Percentiles rank a stretch among this genome's conserved stretches.
Evolutionary conservation across 2,797 vertebrate species (phyloP).

Genomic region (Cossypha dichroa): DNA sequence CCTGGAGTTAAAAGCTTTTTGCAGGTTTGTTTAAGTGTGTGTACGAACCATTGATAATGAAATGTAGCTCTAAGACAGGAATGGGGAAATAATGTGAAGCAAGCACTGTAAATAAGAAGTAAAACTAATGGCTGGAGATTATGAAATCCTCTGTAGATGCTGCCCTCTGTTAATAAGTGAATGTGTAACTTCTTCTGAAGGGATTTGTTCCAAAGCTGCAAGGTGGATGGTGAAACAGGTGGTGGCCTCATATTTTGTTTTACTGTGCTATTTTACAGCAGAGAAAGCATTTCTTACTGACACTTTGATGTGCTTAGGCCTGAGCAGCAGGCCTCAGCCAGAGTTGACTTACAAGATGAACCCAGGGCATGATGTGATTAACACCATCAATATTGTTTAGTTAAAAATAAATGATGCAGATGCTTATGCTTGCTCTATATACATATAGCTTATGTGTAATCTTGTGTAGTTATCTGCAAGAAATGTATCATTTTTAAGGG

Average conservation of each 20-base stretch:
- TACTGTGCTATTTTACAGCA: not conserved
- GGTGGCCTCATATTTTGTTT: not conserved
- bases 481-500: not conserved
- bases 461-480: not conserved
- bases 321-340: not conserved
- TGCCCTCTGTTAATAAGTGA: not conserved
- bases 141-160: not conserved
- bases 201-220: not conserved
- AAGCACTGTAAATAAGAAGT: not conserved
- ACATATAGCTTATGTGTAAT: not conserved
- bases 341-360: not conserved
- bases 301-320: not conserved
- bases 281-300: not conserved
- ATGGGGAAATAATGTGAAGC: not conserved
- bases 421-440: not conserved
- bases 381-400: not conserved
- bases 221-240: not conserved
- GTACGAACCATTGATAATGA: not conserved
- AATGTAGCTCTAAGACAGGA: not conserved
- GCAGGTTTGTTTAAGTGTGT: not conserved
- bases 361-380: not conserved
- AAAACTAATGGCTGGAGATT: not conserved
- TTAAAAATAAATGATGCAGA: not conserved
- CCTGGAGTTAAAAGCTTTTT: not conserved
- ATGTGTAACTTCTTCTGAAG: not conserved